A percentile compares a stretch with the other conserved stretches of the same genome.
Evolutionary conservation across 2,113 vertebrate genomes (phyloP).

Genomic region (Oncorhynchus kisutch): DNA sequence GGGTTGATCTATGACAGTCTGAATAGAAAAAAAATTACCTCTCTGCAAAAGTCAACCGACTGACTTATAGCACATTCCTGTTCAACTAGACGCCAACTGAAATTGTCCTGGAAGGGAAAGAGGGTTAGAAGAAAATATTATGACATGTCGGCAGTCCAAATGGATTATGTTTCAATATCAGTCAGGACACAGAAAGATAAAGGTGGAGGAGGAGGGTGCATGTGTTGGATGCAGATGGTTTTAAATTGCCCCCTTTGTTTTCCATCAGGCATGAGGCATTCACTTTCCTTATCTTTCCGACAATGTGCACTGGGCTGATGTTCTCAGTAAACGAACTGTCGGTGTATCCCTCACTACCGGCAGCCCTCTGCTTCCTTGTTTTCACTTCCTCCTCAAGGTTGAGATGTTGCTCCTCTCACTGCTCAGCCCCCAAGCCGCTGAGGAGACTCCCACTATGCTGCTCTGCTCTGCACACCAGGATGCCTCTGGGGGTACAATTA

Average conservation of each 20-base stretch:
- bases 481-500: slow-evolving; percentile 76
- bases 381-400: slow-evolving; percentile 68
- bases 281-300: slow-evolving; percentile 70
- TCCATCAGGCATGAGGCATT: slow-evolving; percentile 72
- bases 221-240: slow-evolving; percentile 73
- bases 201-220: slow-evolving; percentile 44
- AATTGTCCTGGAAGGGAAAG: slow-evolving; percentile 55
- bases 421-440: slow-evolving; percentile 47
- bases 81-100: slow-evolving; percentile 51
- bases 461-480: slow-evolving; percentile 64
- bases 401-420: slow-evolving; percentile 56
- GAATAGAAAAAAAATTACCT: slow-evolving; percentile 1
- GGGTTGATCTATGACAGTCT: slow-evolving; percentile 20
- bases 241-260: slow-evolving; percentile 81
- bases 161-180: slow-evolving; percentile 81
- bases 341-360: slow-evolving; percentile 60
- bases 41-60: slow-evolving; percentile 19
- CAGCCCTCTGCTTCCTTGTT: slow-evolving; percentile 37
- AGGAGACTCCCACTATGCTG: slow-evolving; percentile 66
- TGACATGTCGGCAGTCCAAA: slow-evolving; percentile 75
- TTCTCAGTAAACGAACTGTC: slow-evolving; percentile 80
- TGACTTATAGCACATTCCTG: slow-evolving; percentile 55
- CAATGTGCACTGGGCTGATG: slow-evolving; percentile 61
- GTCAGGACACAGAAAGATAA: slow-evolving; percentile 60
- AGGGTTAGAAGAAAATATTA: slow-evolving; percentile 59